Percentiles rank a stretch among this genome's conserved stretches.
phyloP scores from a whole-genome alignment of 2,888 invertebrate species.

The Lasioglossum leucozonium region DNA sequence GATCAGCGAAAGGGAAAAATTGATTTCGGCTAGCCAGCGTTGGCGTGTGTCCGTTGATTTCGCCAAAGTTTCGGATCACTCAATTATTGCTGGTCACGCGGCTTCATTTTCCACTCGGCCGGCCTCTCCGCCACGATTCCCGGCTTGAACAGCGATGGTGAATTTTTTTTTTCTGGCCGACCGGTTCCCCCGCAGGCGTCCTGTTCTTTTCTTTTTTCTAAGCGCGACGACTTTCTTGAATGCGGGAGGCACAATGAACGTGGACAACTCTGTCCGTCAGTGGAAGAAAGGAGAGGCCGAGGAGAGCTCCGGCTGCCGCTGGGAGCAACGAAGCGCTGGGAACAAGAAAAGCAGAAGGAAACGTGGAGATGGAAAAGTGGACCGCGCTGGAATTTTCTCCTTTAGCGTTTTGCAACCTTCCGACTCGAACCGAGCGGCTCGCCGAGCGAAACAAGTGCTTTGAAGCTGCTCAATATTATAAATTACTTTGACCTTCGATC shows the following conservation, averaged over 20 bases:
- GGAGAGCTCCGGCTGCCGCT: not conserved
- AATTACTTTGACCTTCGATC: not conserved
- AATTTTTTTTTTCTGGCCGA: conserved; percentile 54
- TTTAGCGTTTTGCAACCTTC: not conserved
- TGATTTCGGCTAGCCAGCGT: not conserved
- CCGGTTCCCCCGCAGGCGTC: conserved; percentile 23
- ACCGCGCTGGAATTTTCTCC: conserved; percentile 4
- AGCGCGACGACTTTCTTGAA: conserved; percentile 35
- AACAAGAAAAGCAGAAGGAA: conserved; percentile 7
- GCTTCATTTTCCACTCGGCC: conserved; percentile 47
- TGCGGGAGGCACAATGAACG: conserved; percentile 52
- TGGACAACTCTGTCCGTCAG: conserved; percentile 61
- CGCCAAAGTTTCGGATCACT: not conserved
- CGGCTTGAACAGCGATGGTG: not conserved
- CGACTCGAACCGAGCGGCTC: too few relatives aligned
- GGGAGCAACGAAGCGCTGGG: not conserved
- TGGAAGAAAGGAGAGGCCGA: conserved; percentile 36
- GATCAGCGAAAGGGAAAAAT: not conserved
- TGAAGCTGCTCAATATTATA: not conserved
- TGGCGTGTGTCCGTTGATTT: not conserved
- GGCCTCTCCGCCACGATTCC: conserved; percentile 34
- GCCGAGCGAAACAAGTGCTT: not conserved
- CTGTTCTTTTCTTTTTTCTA: conserved; percentile 38
- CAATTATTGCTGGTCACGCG: conserved; percentile 5
- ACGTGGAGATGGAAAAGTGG: conserved; percentile 25